A percentile compares a stretch with the other conserved stretches of the same genome.
phyloP scores from a whole-genome alignment of 2,888 invertebrate species.

The Pycnomerus fuliginosus region DNA sequence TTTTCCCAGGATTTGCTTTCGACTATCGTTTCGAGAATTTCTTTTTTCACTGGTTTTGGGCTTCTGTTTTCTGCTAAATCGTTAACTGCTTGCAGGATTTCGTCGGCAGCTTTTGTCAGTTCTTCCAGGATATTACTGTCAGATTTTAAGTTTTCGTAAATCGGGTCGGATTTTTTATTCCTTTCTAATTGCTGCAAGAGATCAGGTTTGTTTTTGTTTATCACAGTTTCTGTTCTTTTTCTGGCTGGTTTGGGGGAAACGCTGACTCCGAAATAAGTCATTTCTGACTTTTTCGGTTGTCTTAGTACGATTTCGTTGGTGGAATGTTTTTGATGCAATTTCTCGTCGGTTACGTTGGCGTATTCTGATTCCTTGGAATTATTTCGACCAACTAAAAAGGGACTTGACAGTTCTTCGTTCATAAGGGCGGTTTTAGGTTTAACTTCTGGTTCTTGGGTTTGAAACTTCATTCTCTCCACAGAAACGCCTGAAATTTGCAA shows the following conservation, averaged over 20 bases:
- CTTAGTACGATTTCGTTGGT: constrained; percentile 42
- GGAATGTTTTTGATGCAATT: constrained; percentile 26
- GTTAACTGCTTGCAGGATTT: constrained; percentile 59
- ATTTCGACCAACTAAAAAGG: constrained; percentile 39
- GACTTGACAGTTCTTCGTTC: constrained; percentile 45
- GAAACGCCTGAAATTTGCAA: too few species aligned
- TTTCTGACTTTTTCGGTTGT: constrained; percentile 50
- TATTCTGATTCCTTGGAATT: constrained; percentile 23
- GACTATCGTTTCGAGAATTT: constrained; percentile 48
- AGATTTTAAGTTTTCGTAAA: constrained; percentile 50
- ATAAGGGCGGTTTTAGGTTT: constrained; percentile 31
- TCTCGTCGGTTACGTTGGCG: constrained; percentile 24
- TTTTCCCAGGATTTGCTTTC: constrained; percentile 51
- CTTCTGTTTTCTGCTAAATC: constrained; percentile 56
- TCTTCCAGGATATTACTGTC: constrained; percentile 56
- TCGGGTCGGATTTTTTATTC: constrained; percentile 31
- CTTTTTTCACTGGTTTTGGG: constrained; percentile 37
- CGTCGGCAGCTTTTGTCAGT: constrained; percentile 60
- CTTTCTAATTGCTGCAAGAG: constrained; percentile 38
- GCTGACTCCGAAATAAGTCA: constrained; percentile 50
- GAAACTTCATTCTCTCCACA: too few species aligned
- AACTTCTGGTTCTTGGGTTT: constrained; percentile 8
- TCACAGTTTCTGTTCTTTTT: constrained; percentile 34
- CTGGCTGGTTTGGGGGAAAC: constrained; percentile 38
- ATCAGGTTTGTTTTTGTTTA: constrained; percentile 44